Conservation (phyloP, 2,888 invertebrate genomes). For the Ichneumon xanthorius region DNA sequence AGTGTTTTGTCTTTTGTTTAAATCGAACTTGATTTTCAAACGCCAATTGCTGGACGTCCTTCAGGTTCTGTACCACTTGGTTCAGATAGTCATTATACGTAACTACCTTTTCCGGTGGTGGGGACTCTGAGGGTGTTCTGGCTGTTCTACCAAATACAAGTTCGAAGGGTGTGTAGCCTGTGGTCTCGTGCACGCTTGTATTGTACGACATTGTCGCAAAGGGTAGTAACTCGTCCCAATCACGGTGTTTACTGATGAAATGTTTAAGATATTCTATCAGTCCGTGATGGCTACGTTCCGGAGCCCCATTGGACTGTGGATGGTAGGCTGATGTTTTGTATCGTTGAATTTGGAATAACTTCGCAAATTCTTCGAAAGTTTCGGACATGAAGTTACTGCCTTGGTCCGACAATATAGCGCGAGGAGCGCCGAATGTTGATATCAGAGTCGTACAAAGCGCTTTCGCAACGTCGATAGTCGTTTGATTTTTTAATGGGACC, state of each 20-base stretch:
- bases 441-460: too few species aligned
- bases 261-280: too few species aligned
- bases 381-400: constrained; percentile 55
- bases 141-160: constrained; percentile 54
- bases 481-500: too few species aligned
- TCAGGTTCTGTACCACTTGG: too few species aligned
- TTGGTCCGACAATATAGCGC: constrained; percentile 56
- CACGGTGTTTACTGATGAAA: constrained; percentile 32
- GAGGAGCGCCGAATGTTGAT: constrained; percentile 46
- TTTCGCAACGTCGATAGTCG: too few species aligned
- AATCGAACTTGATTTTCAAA: neutral
- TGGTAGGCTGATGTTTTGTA: too few species aligned
- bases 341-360: too few species aligned
- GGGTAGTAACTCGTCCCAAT: constrained; percentile 52
- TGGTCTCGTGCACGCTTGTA: constrained; percentile 53
- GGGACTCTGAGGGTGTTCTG: constrained; percentile 24
- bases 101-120: neutral
- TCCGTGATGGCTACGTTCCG: too few species aligned
- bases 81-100: constrained; percentile 14
- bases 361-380: constrained; percentile 43
- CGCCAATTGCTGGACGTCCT: neutral
- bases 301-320: too few species aligned
- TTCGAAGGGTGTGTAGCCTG: constrained; percentile 54
- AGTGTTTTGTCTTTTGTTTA: neutral
- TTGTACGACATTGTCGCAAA: constrained; percentile 58